These are phyloP conservation scores for Anableps anableps DNA, from an alignment of 2,797 vertebrate species.

Conservation along the genomic window DNA sequence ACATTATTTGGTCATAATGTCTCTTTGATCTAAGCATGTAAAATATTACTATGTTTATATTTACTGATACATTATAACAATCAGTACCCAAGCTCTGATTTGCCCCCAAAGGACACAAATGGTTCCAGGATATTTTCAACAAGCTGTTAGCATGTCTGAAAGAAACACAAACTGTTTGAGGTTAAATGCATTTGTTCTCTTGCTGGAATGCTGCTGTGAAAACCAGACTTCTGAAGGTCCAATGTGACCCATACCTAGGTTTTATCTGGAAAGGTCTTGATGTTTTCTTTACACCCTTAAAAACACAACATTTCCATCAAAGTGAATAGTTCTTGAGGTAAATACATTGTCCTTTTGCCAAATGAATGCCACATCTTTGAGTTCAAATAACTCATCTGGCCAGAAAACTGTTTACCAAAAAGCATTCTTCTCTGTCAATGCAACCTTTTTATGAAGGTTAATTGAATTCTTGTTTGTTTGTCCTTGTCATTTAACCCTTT, in stretches of 20 bases:
- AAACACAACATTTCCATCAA: background rate
- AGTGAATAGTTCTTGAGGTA: background rate
- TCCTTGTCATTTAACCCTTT: background rate
- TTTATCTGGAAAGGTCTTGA: background rate
- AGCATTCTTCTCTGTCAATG: background rate
- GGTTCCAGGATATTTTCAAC: background rate
- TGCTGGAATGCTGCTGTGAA: background rate
- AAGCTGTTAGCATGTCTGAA: background rate
- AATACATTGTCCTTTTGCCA: background rate
- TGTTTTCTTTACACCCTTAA: background rate
- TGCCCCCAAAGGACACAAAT: background rate
- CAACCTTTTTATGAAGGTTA: background rate
- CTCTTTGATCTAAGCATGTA: background rate
- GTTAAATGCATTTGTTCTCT: background rate
- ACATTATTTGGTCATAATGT: background rate
- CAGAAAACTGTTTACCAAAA: conserved; percentile 6
- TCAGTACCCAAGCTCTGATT: background rate
- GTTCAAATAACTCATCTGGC: conserved; percentile 1
- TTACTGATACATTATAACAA: background rate
- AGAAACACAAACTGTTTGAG: background rate
- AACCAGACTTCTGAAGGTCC: background rate
- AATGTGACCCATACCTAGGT: background rate
- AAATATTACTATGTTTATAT: background rate
- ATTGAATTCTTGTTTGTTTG: background rate
- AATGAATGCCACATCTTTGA: conserved; percentile 5